Conservation (phyloP, 2,113 vertebrate genomes). For the Calidris pygmaea region DNA sequence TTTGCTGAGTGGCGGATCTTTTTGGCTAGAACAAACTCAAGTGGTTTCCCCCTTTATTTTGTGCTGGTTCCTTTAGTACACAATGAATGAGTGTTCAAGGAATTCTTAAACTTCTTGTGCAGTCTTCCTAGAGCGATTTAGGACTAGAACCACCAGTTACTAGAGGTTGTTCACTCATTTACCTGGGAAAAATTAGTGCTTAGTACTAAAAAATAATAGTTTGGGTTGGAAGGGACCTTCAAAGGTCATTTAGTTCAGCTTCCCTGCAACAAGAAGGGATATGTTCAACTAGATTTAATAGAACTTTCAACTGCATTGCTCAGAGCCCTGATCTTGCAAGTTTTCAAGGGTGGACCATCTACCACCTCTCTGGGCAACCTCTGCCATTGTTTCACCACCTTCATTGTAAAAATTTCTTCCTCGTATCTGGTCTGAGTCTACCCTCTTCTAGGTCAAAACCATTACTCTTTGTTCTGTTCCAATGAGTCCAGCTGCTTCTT, state of each 20-base stretch:
- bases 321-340: rapidly evolving
- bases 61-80: background rate
- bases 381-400: background rate
- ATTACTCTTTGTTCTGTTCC: background rate
- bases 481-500: background rate
- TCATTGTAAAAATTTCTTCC: background rate
- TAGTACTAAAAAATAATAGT: background rate
- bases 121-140: background rate
- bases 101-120: background rate
- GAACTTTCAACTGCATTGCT: background rate
- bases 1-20: background rate
- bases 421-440: background rate
- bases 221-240: background rate
- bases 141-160: background rate
- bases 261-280: no score
- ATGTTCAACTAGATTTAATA: background rate
- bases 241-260: background rate
- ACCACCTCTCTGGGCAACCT: background rate
- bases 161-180: background rate
- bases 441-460: background rate
- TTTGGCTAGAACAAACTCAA: background rate
- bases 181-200: background rate
- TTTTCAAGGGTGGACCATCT: background rate
- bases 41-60: background rate
- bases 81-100: background rate